These are phyloP conservation scores for Sarcophaga rosellei DNA, from an alignment of 2,888 invertebrate species.

Conservation along the genomic window DNA sequence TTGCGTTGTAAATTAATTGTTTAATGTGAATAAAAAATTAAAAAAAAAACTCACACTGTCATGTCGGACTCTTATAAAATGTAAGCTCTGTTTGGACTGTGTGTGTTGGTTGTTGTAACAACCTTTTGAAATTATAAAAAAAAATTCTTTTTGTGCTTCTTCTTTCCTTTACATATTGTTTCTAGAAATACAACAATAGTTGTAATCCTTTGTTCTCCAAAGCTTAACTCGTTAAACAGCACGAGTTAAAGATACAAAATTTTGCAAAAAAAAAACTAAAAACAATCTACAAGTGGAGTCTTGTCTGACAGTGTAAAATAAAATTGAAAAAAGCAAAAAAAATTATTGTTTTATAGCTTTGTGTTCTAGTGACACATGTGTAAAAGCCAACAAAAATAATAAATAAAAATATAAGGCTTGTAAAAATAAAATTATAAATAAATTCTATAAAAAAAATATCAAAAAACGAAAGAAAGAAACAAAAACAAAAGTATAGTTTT, in stretches of 20 bases:
- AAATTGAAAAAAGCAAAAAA: slow-evolving; percentile 24
- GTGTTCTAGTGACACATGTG: slow-evolving; percentile 63
- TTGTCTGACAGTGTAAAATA: slow-evolving; percentile 17
- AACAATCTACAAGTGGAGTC: slow-evolving; percentile 27
- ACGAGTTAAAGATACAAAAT: slow-evolving; percentile 67
- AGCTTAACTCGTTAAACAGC: slow-evolving; percentile 63
- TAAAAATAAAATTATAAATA: slow-evolving; percentile 28
- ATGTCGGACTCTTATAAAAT: slow-evolving; percentile 4
- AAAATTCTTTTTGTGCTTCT: slow-evolving; percentile 25
- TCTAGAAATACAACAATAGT: slow-evolving; percentile 55
- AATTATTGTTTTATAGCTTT: slow-evolving; percentile 44
- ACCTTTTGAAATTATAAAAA: slow-evolving; percentile 41
- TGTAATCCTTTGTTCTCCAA: slow-evolving; percentile 66
- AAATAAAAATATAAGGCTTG: slow-evolving; percentile 29
- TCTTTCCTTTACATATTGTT: slow-evolving; percentile 27
- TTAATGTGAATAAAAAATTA: slow-evolving; percentile 40
- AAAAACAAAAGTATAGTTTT: slow-evolving; percentile 6
- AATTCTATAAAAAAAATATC: slow-evolving; percentile 13
- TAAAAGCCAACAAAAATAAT: slow-evolving; percentile 38
- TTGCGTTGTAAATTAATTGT: slow-evolving; percentile 66
- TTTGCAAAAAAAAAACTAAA: slow-evolving; percentile 37
- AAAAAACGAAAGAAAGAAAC: slow-evolving; percentile 4
- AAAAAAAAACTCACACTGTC: neutral
- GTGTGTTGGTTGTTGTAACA: slow-evolving; percentile 33
- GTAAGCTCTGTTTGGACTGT: neutral